Evolutionary conservation across 2,888 invertebrate species (phyloP), one percentile per base, ranked within the genome.

Genomic region (Salticus scenicus): DNA sequence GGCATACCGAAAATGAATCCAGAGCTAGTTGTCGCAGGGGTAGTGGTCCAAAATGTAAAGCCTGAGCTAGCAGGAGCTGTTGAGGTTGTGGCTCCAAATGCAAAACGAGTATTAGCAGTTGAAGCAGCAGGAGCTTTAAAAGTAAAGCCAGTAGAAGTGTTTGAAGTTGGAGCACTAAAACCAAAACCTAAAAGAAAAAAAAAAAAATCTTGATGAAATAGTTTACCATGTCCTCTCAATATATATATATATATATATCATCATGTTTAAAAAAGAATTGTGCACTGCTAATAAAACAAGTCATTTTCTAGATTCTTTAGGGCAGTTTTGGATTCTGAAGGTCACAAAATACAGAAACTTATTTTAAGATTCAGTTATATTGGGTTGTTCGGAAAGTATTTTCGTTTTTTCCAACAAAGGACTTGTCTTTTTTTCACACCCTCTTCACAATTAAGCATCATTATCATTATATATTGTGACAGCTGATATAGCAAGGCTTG

Each of bases 81-180:
- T 2, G 71, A 17, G 1, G n/a, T 27, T 27, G 1, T 8, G 8
- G 27, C 41, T 14, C 47, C 47, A 72, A 72, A 72, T 24, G 47
- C 10, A 28, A 72, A 66, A 4, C 72, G 51, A 17, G 66, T 27
- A 28, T 1, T 31, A 30, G 83, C 20, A 24, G 83, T n/a, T 28
- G 76, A 42, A 30, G 77, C 31, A 1, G 67, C 57, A 12, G 47
- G 72, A 17, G 73, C 31, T 69, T 72, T 81, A 71, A 79, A 74
- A 63, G 81, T 51, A 76, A 86, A 81, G 20, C 80, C 73, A 30
- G 42, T 37, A 70, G 63, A 28, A 0, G 79, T 70, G 28, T 67
- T 69, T 30, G 81, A 66, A 1, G 76, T 75, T 51, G 71, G 28
- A 24, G 81, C 41, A 5, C 73, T 69, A 73, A 72, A 85, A 33